These are phyloP conservation scores for Poeciliopsis turrubarensis DNA, from an alignment of 2,113 vertebrate species.

Conservation along the genomic window DNA sequence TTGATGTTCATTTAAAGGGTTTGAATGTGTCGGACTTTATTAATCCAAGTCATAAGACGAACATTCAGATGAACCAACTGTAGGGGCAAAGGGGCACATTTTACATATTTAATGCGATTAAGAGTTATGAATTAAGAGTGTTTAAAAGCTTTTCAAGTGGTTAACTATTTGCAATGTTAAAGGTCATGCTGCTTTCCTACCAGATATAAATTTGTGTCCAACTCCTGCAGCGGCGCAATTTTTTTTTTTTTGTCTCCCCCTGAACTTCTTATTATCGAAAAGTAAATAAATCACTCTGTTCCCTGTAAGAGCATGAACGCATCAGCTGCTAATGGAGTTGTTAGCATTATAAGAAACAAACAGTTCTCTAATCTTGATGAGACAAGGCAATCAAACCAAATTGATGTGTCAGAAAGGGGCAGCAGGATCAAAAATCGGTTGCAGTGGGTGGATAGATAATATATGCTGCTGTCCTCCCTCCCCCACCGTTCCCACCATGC, in stretches of 20 bases:
- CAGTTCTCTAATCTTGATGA: conserved; percentile 43
- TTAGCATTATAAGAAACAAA: conserved; percentile 65
- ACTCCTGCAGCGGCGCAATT: background rate
- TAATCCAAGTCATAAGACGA: too few relatives aligned
- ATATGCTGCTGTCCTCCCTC: conserved; percentile 61
- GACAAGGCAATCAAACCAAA: conserved; percentile 21
- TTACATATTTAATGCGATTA: background rate
- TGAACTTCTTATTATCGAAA: conserved; percentile 23
- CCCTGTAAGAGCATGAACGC: conserved; percentile 19
- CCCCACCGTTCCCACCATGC: conserved; percentile 55
- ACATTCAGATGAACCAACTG: background rate
- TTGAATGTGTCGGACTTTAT: too few relatives aligned
- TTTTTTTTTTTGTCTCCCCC: background rate
- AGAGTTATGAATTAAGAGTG: too few relatives aligned
- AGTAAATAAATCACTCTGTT: conserved; percentile 28
- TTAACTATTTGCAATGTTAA: background rate
- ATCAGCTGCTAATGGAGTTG: conserved; percentile 60
- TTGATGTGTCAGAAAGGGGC: conserved; percentile 40
- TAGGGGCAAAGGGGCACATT: background rate
- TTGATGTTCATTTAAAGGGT: too few relatives aligned
- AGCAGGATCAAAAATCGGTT: conserved; percentile 54
- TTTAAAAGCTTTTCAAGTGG: background rate
- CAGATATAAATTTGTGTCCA: background rate
- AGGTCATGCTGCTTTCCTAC: background rate
- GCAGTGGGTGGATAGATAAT: conserved; percentile 64